These are phyloP conservation scores for Tricholauxania praeusta DNA, from an alignment of 2,888 invertebrate genomes.

Conservation along the genomic window DNA sequence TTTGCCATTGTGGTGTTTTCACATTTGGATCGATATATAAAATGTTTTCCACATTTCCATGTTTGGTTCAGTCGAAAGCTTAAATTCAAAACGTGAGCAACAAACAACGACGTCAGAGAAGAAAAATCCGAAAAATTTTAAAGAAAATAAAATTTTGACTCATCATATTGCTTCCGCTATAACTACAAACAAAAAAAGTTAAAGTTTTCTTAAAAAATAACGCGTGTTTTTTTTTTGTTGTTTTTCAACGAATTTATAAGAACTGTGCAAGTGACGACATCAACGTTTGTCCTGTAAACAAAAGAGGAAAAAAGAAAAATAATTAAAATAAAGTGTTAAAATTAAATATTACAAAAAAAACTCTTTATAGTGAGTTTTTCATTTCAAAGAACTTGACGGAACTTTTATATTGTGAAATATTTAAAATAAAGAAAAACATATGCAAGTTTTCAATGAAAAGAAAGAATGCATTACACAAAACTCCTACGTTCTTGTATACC, in stretches of 20 bases:
- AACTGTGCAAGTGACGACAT: constrained; percentile 7
- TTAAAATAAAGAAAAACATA: too few relatives aligned
- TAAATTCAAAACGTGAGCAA: constrained; percentile 49
- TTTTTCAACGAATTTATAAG: too few relatives aligned
- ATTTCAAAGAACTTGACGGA: constrained; percentile 1
- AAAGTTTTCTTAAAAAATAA: constrained; percentile 17
- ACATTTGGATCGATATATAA: constrained; percentile 64
- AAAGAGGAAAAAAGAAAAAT: constrained; percentile 9
- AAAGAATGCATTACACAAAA: too few relatives aligned
- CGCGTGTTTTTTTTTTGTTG: constrained; percentile 5
- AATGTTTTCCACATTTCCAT: constrained; percentile 66
- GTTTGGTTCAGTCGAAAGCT: constrained; percentile 66
- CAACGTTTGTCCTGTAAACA: constrained; percentile 42
- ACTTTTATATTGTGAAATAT: constrained; percentile 34
- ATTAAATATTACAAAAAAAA: constrained; percentile 22
- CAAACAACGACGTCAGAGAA: constrained; percentile 1
- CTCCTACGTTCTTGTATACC: too few relatives aligned
- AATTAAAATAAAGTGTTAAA: constrained; percentile 25
- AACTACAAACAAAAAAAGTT: constrained; percentile 26
- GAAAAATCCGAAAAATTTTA: constrained; percentile 24
- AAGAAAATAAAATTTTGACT: constrained; percentile 9
- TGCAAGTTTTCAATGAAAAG: too few relatives aligned
- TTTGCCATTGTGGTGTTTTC: constrained; percentile 21
- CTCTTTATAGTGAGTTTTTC: constrained; percentile 11
- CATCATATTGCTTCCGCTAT: constrained; percentile 21